A percentile compares a stretch with the other conserved stretches of the same genome.
Evolutionary conservation across 2,888 invertebrate genomes (phyloP).

Genomic region (Emesis furor): DNA sequence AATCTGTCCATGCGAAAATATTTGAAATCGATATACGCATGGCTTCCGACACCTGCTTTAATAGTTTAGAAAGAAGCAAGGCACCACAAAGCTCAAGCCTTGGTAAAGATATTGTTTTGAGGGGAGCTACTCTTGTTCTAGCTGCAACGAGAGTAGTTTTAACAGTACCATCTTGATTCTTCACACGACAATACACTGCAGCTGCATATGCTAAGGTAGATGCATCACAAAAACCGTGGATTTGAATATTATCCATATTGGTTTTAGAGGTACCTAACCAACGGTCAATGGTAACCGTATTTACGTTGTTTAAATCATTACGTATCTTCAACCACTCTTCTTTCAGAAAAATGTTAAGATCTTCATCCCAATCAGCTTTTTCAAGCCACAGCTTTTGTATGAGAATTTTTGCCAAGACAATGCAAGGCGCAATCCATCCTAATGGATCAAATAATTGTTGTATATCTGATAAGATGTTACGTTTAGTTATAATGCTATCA

Average conservation of each 20-base stretch:
- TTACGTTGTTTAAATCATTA: slow-evolving; percentile 27
- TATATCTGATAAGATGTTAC: slow-evolving; percentile 16
- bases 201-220: neutral
- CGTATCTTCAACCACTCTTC: slow-evolving; percentile 32
- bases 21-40: slow-evolving; percentile 43
- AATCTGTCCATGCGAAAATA: slow-evolving; percentile 51
- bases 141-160: slow-evolving; percentile 2
- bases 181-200: neutral
- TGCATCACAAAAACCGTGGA: slow-evolving; percentile 45
- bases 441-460: slow-evolving; percentile 35
- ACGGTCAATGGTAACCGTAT: slow-evolving; percentile 33
- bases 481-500: slow-evolving; percentile 2
- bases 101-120: slow-evolving; percentile 55
- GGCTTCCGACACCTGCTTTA: slow-evolving; percentile 54
- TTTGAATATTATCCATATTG: slow-evolving; percentile 6
- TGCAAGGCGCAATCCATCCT: slow-evolving; percentile 47
- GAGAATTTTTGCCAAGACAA: slow-evolving; percentile 56
- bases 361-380: slow-evolving; percentile 52
- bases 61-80: slow-evolving; percentile 54
- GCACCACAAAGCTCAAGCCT: slow-evolving; percentile 59
- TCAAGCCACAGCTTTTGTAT: slow-evolving; percentile 59
- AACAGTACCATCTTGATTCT: neutral
- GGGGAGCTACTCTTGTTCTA: slow-evolving; percentile 56
- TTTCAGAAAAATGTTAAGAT: slow-evolving; percentile 19
- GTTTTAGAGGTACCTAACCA: slow-evolving; percentile 17